Conservation (phyloP, 2,888 invertebrate genomes). For the Parapristionchus giblindavisi region DNA sequence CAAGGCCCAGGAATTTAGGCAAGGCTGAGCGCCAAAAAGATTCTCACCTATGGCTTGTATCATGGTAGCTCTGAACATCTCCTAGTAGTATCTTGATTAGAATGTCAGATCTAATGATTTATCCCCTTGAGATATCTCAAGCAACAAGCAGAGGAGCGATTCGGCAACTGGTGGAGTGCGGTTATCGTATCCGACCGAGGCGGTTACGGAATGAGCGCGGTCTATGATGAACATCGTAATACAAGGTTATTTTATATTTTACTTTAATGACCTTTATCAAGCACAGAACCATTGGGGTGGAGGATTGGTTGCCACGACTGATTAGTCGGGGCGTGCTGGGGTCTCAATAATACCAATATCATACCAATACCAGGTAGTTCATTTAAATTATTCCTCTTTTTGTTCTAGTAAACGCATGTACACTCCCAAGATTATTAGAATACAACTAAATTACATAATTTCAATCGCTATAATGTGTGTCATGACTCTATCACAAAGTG, state of each 20-base stretch:
- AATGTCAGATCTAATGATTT: neutral
- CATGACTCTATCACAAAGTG: too few species aligned
- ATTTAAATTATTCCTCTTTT: neutral
- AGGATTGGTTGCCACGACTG: neutral
- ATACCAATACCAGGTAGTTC: neutral
- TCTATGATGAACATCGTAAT: conserved; percentile 67
- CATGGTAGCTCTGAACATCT: too few species aligned
- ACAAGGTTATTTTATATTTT: conserved; percentile 54
- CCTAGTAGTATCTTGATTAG: too few species aligned
- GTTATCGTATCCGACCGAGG: conserved; percentile 68
- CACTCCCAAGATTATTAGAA: too few species aligned
- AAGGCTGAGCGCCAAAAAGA: too few species aligned
- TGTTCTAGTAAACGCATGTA: neutral
- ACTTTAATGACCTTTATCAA: neutral
- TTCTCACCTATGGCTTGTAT: too few species aligned
- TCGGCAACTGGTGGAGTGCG: conserved; percentile 69
- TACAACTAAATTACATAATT: too few species aligned
- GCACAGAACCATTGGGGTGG: neutral
- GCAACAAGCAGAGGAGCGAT: conserved; percentile 67
- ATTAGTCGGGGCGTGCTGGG: too few species aligned
- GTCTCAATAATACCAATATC: too few species aligned
- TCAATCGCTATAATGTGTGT: too few species aligned
- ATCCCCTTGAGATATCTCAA: conserved; percentile 62
- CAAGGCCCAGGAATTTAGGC: too few species aligned
- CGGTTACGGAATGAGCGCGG: conserved; percentile 68